Percentiles rank a stretch among this genome's conserved stretches.
Conservation (phyloP, 2,888 invertebrate species). For the Clepsis dumicolana region DNA sequence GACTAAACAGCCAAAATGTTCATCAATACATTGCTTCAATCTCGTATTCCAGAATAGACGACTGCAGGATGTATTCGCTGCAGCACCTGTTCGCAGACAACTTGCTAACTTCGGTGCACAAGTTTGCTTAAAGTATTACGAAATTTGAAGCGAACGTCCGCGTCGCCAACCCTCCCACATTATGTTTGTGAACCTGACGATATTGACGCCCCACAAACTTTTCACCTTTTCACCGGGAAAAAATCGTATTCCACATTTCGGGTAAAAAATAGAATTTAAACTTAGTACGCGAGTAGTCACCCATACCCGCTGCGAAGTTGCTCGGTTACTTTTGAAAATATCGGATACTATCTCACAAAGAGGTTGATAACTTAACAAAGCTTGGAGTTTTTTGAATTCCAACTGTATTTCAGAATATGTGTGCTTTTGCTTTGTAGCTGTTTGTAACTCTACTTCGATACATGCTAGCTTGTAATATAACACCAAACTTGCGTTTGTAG, state of each 20-base stretch:
- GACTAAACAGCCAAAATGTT: neutral
- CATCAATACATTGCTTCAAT: conserved; percentile 34
- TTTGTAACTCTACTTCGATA: conserved; percentile 18
- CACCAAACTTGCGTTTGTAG: neutral
- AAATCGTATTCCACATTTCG: conserved; percentile 60
- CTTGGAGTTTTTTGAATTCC: conserved; percentile 64
- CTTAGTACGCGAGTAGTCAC: conserved; percentile 50
- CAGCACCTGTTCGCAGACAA: conserved; percentile 75
- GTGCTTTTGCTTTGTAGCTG: conserved; percentile 26
- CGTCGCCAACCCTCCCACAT: conserved; percentile 64
- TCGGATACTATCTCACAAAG: conserved; percentile 68
- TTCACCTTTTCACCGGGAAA: conserved; percentile 61
- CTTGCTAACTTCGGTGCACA: conserved; percentile 70
- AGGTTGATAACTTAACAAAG: conserved; percentile 62
- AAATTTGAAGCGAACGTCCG: conserved; percentile 72
- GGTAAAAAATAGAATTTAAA: conserved; percentile 57
- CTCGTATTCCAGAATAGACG: conserved; percentile 40
- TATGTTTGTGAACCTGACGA: conserved; percentile 75
- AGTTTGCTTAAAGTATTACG: conserved; percentile 82
- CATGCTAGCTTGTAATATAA: conserved; percentile 7
- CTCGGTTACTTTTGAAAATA: conserved; percentile 64
- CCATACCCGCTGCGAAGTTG: conserved; percentile 57
- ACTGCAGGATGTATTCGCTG: conserved; percentile 69
- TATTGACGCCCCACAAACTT: conserved; percentile 67
- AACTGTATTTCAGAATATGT: conserved; percentile 46